Base-by-base conservation (phyloP, 2,797 vertebrate genomes). In the Philypnodon macrostomus region DNA sequence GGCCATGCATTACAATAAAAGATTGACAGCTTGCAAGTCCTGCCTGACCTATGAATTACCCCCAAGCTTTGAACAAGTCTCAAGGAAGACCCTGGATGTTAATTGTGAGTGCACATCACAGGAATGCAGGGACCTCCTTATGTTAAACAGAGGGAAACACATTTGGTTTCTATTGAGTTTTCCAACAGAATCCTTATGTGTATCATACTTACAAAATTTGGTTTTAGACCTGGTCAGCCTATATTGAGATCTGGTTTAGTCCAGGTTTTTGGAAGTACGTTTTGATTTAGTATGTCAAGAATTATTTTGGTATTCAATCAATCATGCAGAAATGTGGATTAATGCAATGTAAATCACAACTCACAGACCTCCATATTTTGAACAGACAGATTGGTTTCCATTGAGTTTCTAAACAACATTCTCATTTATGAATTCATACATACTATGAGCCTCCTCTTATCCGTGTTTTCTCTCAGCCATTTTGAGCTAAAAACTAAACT, bases 41-140 rank as follows among this genome's bases (percentile, higher is more conserved):
- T 87, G 88, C 86, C 87, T 92, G 90, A 91, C 90, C 90, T 83
- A 74, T 79, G 81, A 88, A 91, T 92, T 90, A 90, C 87, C 85
- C 89, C 83, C 77, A 35, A 82, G 86, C 81, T 86, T 89, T 87
- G 78, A 89, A 79, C 76, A 70, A 78, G 81, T 77, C 78, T 47
- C 52, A 75, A 83, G 79, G 88, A 88, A 83, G 83, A 87, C 61
- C 67, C 34, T 56, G 82, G 86, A 89, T 86, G 83, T 88, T 85
- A 87, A 87, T 85, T 81, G 83, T 87, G 76, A 77, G 38, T 46
- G 72, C 78, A 85, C 82, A 87, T 85, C 79, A 84, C 68, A 85
- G 73, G 66, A 74, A 84, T 80, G 77, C 71, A 77, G n/a, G n/a
- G n/a, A n/a, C n/a, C n/a, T n/a, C 21, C 21, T 3, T 23, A 23